Evolutionary conservation across 2,797 vertebrate genomes (phyloP), one percentile per base, ranked within the genome.

Genomic region (Enteromius trimaculatus): DNA sequence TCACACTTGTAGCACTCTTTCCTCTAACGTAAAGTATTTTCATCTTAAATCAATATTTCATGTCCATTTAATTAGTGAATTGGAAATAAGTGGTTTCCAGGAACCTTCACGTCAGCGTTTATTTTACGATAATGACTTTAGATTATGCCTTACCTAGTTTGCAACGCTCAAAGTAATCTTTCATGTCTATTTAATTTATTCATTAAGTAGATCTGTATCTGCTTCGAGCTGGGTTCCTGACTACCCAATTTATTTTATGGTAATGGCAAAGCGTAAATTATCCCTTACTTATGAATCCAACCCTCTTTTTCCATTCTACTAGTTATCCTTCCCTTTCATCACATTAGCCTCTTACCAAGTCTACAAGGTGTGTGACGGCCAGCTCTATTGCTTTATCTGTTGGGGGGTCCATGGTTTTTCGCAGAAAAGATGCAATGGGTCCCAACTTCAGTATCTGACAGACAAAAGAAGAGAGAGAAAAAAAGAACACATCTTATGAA

Each of bases 391-490:
- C 96, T 85, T 95, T 93, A 75, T 92, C 92, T 49, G 96, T 96
- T 0, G 98, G 98, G 4, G 95, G 96, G 86, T 99, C 97, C 94
- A 98, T 92, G 23, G 97, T 92, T 72, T 97, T 97, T 79, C 90
- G 93, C 89, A 99, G 92, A 87, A 99, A 99, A 82, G 89, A 89
- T 55, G 96, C 96, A 90, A 99, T 98, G 65, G 92, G 92, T 29
- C 98, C 98, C 37, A 99, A 95, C 87, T 95, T 97, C 88, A 99
- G 88, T 89, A 99, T 98, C 98, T 99, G 87, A 14, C 64, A 77
- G 49, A 72, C 37, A 39, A 39, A 39, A 39, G 6, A 37, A 34
- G 6, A 31, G 14, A 77, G 7, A 11, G 11, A 2, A 42, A 66
- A 23, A 1, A 53, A 1, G 53, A 76, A 39, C 64, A 2, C 9